Conservation (phyloP, 2,113 vertebrate species). For the Castor canadensis region DNA sequence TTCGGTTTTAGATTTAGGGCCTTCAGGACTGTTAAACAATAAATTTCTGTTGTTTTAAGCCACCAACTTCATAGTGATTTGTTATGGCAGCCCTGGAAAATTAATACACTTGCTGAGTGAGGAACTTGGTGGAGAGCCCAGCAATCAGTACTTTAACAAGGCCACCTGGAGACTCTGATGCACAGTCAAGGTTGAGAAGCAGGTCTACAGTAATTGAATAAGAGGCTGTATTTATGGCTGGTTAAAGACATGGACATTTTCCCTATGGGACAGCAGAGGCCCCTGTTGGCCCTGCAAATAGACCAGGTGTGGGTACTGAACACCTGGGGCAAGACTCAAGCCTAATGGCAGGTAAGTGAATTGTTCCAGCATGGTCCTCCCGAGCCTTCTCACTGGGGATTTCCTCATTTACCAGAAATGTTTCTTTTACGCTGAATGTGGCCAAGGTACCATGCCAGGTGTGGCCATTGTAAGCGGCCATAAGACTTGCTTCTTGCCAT, state of each 20-base stretch:
- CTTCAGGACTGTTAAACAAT: not conserved
- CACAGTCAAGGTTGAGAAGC: not conserved
- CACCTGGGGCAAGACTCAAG: not conserved
- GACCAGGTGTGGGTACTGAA: accelerated
- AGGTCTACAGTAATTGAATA: not conserved
- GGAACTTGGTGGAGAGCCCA: too few relatives aligned
- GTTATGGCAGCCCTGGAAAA: not conserved
- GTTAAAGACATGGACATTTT: accelerated
- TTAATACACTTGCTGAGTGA: not conserved
- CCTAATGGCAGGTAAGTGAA: not conserved
- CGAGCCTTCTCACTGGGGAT: not conserved
- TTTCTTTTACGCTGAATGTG: not conserved
- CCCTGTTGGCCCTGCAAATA: not conserved
- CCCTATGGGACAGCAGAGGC: not conserved
- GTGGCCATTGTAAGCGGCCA: accelerated
- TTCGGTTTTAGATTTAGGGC: not conserved
- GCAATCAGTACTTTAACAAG: not conserved
- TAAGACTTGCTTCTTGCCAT: not conserved
- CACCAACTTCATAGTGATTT: not conserved
- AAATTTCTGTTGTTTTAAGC: not conserved
- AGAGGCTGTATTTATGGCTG: not conserved
- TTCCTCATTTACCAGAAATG: not conserved
- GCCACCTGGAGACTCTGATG: not conserved
- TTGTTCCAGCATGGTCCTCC: not conserved
- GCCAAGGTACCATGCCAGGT: not conserved